Evolutionary conservation across 2,797 vertebrate genomes (phyloP), one percentile per base, ranked within the genome.

Genomic region (Triplophysa yarkandensis): DNA sequence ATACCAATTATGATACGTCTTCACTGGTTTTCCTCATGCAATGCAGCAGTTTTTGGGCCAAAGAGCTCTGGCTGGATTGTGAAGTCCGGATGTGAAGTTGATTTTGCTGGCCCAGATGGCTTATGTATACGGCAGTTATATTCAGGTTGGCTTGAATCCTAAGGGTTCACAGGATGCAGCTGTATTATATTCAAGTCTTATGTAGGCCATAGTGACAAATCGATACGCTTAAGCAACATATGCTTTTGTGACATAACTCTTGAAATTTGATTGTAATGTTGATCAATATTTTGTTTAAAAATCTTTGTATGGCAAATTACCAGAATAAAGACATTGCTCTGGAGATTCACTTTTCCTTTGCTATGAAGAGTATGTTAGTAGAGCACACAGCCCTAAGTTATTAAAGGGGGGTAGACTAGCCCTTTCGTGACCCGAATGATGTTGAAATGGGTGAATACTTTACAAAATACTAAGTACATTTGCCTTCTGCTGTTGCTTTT

Each of bases 111-210:
- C 58, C 78, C 80, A 79, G 68, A 76, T 84, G 81, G 71, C 67
- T 84, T 71, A 70, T 81, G 75, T 80, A 74, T 68, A 41, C 17
- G 21, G 23, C 69, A 58, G 70, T 72, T 71, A 41, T 74, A 48
- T 72, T 60, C 52, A 62, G 62, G 64, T 44, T 79, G 75, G 77
- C 69, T 67, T 69, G 32, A 17, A 23, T 28, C 62, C 44, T 75
- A 30, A 48, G 61, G 50, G 67, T 64, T 79, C 52, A 62, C 68
- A 81, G 74, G 76, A 83, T 77, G 77, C 80, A 84, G 81, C 83
- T 83, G 83, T 67, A 54, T 13, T 55, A 55, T 63, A 74, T 71
- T 72, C 55, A 68, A 64, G 8, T 68, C 52, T 75, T 68, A 63
- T 78, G 57, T 41, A 74, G 73, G 50, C 46, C 48, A 71, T 68